Evolutionary conservation across 2,888 invertebrate species (phyloP).

Genomic region (Flexamia atlantica): DNA sequence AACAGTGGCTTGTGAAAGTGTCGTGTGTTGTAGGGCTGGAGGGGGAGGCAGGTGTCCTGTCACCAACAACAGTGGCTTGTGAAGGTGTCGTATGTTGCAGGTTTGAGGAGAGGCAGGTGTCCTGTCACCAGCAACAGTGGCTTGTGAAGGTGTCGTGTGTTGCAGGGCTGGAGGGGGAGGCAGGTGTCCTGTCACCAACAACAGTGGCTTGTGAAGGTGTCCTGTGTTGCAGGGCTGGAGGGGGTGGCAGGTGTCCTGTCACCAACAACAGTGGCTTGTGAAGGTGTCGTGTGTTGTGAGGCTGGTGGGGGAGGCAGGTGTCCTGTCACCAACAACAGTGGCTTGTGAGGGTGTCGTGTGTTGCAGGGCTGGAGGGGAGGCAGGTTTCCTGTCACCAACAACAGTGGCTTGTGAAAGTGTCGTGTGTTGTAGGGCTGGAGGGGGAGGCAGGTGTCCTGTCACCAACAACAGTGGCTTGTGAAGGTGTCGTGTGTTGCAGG

Average conservation of each 20-base stretch:
- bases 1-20: too few species aligned
- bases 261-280: slow-evolving; percentile 80
- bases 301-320: too few species aligned
- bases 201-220: neutral
- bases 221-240: slow-evolving; percentile 73
- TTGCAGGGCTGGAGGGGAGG: slow-evolving; percentile 74
- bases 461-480: neutral
- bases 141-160: too few species aligned
- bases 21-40: too few species aligned
- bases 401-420: slow-evolving; percentile 79
- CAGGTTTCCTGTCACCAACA: slow-evolving; percentile 79
- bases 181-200: neutral
- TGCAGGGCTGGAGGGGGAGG: too few species aligned
- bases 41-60: too few species aligned
- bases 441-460: neutral
- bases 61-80: too few species aligned
- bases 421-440: too few species aligned
- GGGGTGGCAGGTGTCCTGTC: slow-evolving; percentile 76
- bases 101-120: too few species aligned
- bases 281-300: too few species aligned
- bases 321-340: neutral
- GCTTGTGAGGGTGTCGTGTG: neutral
- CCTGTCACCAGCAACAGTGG: slow-evolving; percentile 79
- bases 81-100: too few species aligned
- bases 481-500: slow-evolving; percentile 70